These are phyloP conservation scores for Callipepla squamata DNA, from an alignment of 2,113 vertebrate species.

Conservation along the genomic window DNA sequence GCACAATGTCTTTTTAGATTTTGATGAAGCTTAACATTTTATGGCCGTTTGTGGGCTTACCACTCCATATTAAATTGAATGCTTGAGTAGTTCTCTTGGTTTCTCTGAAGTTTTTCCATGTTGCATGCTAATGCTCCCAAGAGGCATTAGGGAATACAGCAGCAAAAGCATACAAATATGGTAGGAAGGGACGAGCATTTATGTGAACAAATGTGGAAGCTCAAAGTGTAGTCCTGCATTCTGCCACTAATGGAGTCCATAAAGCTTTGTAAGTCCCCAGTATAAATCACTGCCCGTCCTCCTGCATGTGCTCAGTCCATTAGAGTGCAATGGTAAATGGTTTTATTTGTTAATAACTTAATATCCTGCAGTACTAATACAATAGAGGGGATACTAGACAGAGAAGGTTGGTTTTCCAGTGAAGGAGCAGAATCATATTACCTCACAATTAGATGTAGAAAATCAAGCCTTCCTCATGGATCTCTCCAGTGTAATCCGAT, in stretches of 20 bases:
- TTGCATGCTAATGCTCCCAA: not conserved
- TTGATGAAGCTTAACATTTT: not conserved
- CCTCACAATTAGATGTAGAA: not conserved
- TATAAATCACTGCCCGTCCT: constrained; percentile 25
- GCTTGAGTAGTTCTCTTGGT: not conserved
- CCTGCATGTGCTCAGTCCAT: not conserved
- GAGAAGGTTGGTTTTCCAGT: not conserved
- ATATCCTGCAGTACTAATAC: constrained; percentile 1
- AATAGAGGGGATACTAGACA: not conserved
- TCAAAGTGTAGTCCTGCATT: constrained; percentile 30
- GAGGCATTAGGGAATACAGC: not conserved
- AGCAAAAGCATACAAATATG: not conserved
- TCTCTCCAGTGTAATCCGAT: not conserved
- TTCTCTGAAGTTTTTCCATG: not conserved
- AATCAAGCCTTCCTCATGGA: not conserved
- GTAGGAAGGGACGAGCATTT: not conserved
- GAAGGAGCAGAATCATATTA: constrained; percentile 12
- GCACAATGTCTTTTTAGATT: not conserved
- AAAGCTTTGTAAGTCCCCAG: constrained; percentile 29
- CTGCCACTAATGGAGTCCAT: constrained; percentile 34
- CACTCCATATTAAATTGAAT: not conserved
- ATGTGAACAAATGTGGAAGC: constrained; percentile 21
- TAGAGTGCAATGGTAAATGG: constrained; percentile 14
- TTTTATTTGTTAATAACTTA: constrained; percentile 32
- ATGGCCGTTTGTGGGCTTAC: not conserved